These are phyloP conservation scores for Leptopilina boulardi DNA, from an alignment of 1,140 invertebrate genomes.

Conservation along the genomic window DNA sequence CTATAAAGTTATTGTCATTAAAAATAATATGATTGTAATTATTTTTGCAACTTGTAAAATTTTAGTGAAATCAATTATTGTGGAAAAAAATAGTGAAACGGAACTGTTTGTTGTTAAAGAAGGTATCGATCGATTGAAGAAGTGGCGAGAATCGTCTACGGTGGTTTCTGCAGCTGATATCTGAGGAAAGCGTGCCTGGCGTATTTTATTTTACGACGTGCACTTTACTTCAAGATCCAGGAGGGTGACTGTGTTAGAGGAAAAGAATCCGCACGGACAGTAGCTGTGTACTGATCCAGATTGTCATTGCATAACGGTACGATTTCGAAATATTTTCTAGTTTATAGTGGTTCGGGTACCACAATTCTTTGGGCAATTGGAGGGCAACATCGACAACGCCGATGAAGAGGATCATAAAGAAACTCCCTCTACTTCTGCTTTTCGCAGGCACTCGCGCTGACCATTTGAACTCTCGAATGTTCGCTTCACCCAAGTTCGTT, in stretches of 20 bases:
- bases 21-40: no score
- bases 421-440: conserved; percentile 28
- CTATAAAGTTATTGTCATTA: no score
- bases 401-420: conserved; percentile 38
- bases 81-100: background rate
- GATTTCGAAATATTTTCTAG: conserved; percentile 67
- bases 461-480: conserved; percentile 14
- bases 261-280: conserved; percentile 33
- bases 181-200: conserved; percentile 53
- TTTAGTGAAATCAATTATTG: background rate
- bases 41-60: no score
- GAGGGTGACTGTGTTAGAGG: conserved; percentile 54
- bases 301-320: conserved; percentile 70
- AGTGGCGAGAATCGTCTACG: background rate
- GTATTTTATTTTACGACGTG: conserved; percentile 68
- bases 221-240: conserved; percentile 63
- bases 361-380: conserved; percentile 22
- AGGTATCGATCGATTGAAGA: background rate
- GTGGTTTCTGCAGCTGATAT: conserved; percentile 47
- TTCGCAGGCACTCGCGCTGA: conserved; percentile 6
- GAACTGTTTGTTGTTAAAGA: background rate
- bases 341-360: conserved; percentile 54
- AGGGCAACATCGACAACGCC: conserved; percentile 27
- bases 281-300: conserved; percentile 63
- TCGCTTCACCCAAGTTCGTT: conserved; percentile 15